Conservation (phyloP, 2,797 vertebrate species). For the Eospalax fontanierii region DNA sequence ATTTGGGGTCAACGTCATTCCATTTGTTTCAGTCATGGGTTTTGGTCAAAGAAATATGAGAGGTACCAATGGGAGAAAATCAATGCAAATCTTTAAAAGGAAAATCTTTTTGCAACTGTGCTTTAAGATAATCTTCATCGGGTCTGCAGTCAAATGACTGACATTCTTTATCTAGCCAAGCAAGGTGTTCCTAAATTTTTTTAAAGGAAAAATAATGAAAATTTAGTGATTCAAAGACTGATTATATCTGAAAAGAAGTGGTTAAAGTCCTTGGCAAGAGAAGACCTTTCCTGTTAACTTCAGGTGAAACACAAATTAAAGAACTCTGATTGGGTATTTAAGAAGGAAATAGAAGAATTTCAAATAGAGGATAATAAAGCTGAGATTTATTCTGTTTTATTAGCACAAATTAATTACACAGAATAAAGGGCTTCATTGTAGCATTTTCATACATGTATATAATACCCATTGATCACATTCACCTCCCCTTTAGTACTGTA, state of each 20-base stretch:
- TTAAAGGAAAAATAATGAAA: background rate
- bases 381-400: background rate
- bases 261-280: background rate
- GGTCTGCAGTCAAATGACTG: background rate
- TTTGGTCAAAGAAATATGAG: background rate
- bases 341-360: background rate
- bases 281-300: background rate
- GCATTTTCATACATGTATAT: background rate
- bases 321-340: background rate
- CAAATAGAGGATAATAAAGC: background rate
- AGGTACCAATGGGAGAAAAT: background rate
- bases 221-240: background rate
- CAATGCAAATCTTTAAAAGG: slow-evolving; percentile 30
- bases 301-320: slow-evolving; percentile 39
- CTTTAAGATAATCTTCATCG: background rate
- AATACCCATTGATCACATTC: background rate
- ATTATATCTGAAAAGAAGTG: background rate
- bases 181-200: background rate
- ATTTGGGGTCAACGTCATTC: background rate
- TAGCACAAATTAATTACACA: background rate
- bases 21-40: background rate
- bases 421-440: background rate
- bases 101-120: slow-evolving; percentile 19
- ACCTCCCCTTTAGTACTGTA: background rate
- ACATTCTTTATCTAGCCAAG: background rate